phyloP scores from a whole-genome alignment of 2,888 invertebrate genomes.

The Homarus gammarus region DNA sequence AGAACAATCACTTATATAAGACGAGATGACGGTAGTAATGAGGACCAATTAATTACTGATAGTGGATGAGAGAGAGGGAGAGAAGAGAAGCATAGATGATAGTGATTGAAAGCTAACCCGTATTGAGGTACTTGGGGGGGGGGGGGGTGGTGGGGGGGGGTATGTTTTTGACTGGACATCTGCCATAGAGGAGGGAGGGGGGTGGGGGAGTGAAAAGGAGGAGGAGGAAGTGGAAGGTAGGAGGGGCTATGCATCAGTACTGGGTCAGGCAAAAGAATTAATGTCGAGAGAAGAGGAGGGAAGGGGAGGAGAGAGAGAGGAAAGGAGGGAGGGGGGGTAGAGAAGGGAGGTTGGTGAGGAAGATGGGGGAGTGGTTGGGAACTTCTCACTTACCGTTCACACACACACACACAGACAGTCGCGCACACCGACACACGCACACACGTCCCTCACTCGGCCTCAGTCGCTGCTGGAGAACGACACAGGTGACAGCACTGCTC shows the following conservation, averaged over 20 bases:
- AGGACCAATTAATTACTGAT: no score
- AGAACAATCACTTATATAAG: no score
- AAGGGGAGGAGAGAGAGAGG: neutral
- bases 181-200: constrained; percentile 21
- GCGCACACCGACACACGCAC: constrained; percentile 50
- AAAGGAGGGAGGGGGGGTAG: neutral
- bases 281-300: neutral
- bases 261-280: neutral
- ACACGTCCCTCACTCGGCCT: constrained; percentile 47
- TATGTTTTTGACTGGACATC: constrained; percentile 30
- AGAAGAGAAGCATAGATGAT: no score
- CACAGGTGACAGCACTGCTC: constrained; percentile 23
- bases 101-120: no score
- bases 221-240: neutral
- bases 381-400: constrained; percentile 55
- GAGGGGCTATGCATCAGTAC: constrained; percentile 10
- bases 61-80: no score
- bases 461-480: constrained; percentile 45
- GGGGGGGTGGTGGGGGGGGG: neutral
- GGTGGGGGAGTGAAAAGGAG: neutral
- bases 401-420: no score
- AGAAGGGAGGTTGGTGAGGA: neutral
- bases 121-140: neutral
- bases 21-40: no score
- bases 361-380: constrained; percentile 34